These are phyloP conservation scores for Thripadectes ignobilis DNA, from an alignment of 2,797 vertebrate genomes.

Conservation along the genomic window DNA sequence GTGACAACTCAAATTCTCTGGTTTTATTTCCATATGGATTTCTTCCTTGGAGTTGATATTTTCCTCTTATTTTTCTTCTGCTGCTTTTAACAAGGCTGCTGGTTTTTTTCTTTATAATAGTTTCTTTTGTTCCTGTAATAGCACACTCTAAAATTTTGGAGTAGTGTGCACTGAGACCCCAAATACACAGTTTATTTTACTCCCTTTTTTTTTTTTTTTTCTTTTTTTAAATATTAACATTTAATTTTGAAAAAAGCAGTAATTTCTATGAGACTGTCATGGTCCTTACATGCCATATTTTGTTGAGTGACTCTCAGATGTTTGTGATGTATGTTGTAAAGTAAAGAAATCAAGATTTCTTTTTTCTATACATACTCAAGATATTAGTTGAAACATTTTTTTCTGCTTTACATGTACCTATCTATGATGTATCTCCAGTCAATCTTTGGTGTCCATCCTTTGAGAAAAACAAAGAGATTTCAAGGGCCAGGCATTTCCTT, in stretches of 20 bases:
- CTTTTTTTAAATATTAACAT: neutral
- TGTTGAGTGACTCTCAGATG: neutral
- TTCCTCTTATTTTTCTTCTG: neutral
- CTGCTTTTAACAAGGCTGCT: neutral
- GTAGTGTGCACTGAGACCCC: neutral
- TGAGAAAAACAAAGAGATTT: neutral
- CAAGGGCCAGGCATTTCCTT: conserved; percentile 17
- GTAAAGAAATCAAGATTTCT: neutral
- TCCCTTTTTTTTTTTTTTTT: neutral
- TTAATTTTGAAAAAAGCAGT: neutral
- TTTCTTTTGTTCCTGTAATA: neutral
- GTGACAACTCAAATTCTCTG: neutral
- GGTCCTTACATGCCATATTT: neutral
- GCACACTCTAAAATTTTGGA: neutral
- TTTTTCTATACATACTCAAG: neutral
- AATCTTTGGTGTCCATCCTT: neutral
- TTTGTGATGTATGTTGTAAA: neutral
- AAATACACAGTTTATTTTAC: neutral
- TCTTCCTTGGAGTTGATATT: neutral
- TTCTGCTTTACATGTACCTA: neutral
- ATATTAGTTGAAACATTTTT: conserved; percentile 17
- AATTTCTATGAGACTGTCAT: neutral
- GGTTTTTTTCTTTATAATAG: neutral
- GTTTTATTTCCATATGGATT: neutral
- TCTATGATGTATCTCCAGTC: neutral